Evolutionary conservation across 2,113 vertebrate species (phyloP).

Genomic region (Daphoenositta chrysoptera): DNA sequence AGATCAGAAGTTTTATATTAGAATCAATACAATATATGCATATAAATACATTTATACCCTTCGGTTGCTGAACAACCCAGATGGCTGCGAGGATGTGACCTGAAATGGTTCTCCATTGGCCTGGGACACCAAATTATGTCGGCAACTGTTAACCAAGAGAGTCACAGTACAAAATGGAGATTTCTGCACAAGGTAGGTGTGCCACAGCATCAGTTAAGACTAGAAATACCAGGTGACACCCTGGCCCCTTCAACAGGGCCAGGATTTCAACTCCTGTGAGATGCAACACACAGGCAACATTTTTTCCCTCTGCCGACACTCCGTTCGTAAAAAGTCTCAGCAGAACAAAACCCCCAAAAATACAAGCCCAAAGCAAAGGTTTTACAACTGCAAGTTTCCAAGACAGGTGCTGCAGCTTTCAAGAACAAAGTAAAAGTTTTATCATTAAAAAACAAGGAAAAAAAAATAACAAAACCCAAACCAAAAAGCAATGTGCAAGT

Average conservation of each 20-base stretch:
- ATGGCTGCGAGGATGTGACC: conserved; percentile 43
- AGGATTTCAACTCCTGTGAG: not conserved
- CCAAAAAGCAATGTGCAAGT: conserved; percentile 29
- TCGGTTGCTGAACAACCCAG: conserved; percentile 46
- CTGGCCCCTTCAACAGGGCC: not conserved
- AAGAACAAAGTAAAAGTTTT: not conserved
- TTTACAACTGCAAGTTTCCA: conserved; percentile 24
- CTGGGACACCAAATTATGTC: not conserved
- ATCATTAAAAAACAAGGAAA: not conserved
- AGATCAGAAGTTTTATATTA: conserved; percentile 61
- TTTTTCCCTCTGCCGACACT: not conserved
- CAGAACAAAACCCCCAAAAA: not conserved
- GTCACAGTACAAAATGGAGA: not conserved
- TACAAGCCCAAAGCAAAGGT: conserved; percentile 24
- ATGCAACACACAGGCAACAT: not conserved
- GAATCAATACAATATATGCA: conserved; percentile 59
- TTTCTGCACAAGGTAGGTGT: not conserved
- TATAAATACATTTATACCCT: conserved; percentile 64
- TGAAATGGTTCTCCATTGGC: conserved; percentile 34
- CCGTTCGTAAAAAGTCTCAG: not conserved
- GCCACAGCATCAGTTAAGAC: conserved; percentile 40
- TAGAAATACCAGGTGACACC: not conserved
- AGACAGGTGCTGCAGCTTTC: conserved; percentile 34
- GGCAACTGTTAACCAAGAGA: conserved; percentile 3
- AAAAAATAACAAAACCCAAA: not conserved